phyloP scores from a whole-genome alignment of 2,113 vertebrate species.

The Perca flavescens region DNA sequence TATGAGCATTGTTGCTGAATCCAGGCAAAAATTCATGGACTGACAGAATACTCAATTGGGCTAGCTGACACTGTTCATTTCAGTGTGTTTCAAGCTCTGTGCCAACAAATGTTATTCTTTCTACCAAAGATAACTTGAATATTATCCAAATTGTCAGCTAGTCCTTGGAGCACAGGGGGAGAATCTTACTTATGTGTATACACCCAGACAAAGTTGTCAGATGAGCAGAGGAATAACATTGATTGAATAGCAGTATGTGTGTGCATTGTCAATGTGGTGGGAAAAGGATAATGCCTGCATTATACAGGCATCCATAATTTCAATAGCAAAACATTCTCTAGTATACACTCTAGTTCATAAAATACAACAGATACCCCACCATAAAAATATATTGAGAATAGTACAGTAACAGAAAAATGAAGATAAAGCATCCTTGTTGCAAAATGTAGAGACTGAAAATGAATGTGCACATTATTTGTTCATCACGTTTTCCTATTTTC shows the following conservation, averaged over 20 bases:
- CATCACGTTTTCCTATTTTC: conserved; percentile 7
- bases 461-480: conserved; percentile 26
- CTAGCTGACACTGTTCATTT: conserved; percentile 37
- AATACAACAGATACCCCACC: conserved; percentile 13
- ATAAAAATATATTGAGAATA: conserved; percentile 18
- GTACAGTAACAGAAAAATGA: neutral
- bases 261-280: conserved; percentile 14
- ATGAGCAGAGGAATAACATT: conserved; percentile 41
- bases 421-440: conserved; percentile 26
- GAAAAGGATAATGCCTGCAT: conserved; percentile 37
- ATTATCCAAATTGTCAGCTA: conserved; percentile 37
- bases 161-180: conserved; percentile 45
- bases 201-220: conserved; percentile 55
- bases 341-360: neutral
- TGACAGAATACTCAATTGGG: conserved; percentile 16
- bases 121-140: conserved; percentile 35
- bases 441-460: conserved; percentile 4
- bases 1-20: conserved; percentile 13
- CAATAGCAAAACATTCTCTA: conserved; percentile 19
- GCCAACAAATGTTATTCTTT: conserved; percentile 20
- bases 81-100: conserved; percentile 11
- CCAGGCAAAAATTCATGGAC: neutral
- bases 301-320: conserved; percentile 8
- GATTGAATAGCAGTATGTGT: conserved; percentile 49
- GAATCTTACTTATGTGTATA: conserved; percentile 50